Evolutionary conservation across 2,888 invertebrate genomes (phyloP), one percentile per base, ranked within the genome.

Genomic region (Nymphalis c-album): DNA sequence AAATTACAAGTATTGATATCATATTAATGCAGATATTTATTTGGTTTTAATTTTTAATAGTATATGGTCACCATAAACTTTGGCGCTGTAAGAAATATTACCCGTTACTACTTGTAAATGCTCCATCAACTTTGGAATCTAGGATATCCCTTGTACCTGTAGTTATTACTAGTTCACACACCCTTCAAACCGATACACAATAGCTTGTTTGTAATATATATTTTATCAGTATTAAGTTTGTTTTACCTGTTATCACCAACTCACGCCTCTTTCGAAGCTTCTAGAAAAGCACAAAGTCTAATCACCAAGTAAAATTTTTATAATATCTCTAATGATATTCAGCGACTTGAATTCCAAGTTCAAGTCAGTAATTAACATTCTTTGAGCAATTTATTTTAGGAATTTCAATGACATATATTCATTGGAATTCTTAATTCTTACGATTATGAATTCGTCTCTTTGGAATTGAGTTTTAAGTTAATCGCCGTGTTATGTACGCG

Each of bases 341-440:
- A 60, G 64, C 53, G 63, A 63, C 62, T 64, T 64, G 64, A 71
- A 17, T 17, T 47, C 26, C 46, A 46, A 60, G 57, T 13, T 50
- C 65, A 31, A 31, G 64, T 63, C 47, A 16, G 31, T 57, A 60
- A 55, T 68, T 63, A 65, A 62, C 58, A 71, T 68, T 65, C 68
- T 64, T 62, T 26, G 40, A 68, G 60, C 57, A 51, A 66, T 63
- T 68, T 64, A 70, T 65, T 70, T 65, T 60, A 62, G 60, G 70
- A 65, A 71, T 71, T 71, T 48, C 63, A 55, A 65, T 63, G 64
- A 67, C 22, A 66, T 62, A 57, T 60, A 45, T 57, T 40, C 13
- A 40, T 13, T 40, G 40, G 40, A 40, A 40, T 40, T 40, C 40
- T 40, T 40, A 40, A 40, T 40, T 40, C 40, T 40, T 40, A 51